Base-by-base conservation (phyloP, 2,797 vertebrate genomes). In the Sebastes elongatus region DNA sequence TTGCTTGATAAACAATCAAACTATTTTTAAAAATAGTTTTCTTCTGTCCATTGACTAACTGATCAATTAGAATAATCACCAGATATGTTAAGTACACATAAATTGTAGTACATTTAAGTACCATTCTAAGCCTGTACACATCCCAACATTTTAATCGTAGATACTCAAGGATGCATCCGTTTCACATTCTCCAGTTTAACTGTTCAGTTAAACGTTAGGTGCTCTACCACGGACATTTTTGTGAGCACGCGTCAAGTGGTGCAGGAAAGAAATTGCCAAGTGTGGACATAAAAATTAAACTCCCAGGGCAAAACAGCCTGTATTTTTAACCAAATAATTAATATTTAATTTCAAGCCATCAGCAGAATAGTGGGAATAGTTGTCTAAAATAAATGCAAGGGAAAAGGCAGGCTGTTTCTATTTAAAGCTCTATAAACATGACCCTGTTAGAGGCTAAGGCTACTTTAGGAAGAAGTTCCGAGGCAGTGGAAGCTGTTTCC, bases 391-490 rank as follows among this genome's bases (percentile, higher is more conserved):
- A 93, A 92, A 92, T 92, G 84, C 88, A 33, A 73, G 85, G 86
- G 87, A 88, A 92, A 86, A 81, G 64, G 57, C 59, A 33, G 56
- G 68, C 52, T 68, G 62, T 80, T 81, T 75, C 90, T 94, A 94
- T 95, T 93, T 93, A 90, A 92, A 92, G 92, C 92, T 86, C 76
- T 59, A 53, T 88, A 93, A 93, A 92, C 91, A 89, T 88, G 92
- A 93, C 93, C 93, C 87, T 57, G 85, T 92, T 87, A 62, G 78
- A 91, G 76, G 82, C 76, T 63, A 22, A 57, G 80, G 79, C 86
- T 75, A 78, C 83, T 84, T 81, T 56, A 57, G 63, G 78, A 85
- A 82, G 66, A 49, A 57, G 63, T 91, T 90, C 85, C 84, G 84
- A 90, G 82, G 84, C 81, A 81, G 53, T 79, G 62, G 75, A 83